Evolutionary conservation across 2,888 invertebrate genomes (phyloP), one percentile per base, ranked within the genome.

Genomic region (Galeruca laticollis): DNA sequence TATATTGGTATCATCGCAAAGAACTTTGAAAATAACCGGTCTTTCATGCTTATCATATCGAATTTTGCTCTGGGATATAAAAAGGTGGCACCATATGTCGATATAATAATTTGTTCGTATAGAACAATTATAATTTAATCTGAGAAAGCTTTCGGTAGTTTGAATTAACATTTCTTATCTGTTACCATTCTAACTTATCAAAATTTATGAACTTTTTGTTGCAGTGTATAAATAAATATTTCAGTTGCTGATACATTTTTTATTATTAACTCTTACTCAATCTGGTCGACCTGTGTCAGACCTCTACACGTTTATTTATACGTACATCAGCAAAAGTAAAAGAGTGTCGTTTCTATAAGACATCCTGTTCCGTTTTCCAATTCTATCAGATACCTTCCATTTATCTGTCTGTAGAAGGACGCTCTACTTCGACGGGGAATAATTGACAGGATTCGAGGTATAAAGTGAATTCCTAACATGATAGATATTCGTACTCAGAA

Each of bases 391-490:
- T 71, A 66, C 63, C 71, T 69, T 68, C 73, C 68, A 73, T 71
- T 72, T 75, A 75, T 71, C 73, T 72, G 73, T 71, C 65, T 66
- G 63, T 35, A 61, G 60, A 52, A 72, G 68, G 65, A 68, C 68
- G 64, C 52, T 60, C 61, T 40, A 37, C 61, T 68, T 64, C 81
- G 82, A 82, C 82, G 78, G 76, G 78, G 80, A 82, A 82, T 84
- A 84, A 84, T 84, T 83, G 83, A 82, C 82, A 79, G 82, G 82
- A 81, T 82, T 81, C 81, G 78, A 73, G 78, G 80, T 80, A 80
- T 79, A 81, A 82, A 82, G 80, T 82, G 82, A 81, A 82, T 82
- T 79, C 81, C 78, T 80, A 81, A 80, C 81, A 81, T 82, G 81
- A 82, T 80, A 79, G 80, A 82, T 81, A 77, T 77, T 71, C 47